Base-by-base conservation (phyloP, 2,797 vertebrate species). In the Sebastes matsubarae region DNA sequence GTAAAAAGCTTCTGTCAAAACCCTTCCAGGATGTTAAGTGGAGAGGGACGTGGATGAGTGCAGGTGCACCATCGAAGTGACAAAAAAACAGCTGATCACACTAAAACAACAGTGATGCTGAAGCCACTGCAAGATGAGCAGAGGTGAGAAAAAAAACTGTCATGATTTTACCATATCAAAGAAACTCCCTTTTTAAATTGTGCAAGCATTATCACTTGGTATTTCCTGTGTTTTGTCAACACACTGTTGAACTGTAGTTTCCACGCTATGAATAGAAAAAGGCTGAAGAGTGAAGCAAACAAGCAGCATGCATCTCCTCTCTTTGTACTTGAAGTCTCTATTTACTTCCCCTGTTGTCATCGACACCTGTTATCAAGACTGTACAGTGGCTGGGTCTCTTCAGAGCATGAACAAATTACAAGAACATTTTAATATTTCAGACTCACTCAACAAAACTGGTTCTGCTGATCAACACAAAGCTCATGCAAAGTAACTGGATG, bases 1-100 rank as follows among this genome's bases (percentile, higher is more conserved):
- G 59, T 65, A 66, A 81, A 65, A 68, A 66, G 71, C 83, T 66
- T 67, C 63, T 67, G 64, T 86, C 60, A 38, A 13, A 88, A 77
- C 42, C 59, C 30, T 52, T 68, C 29, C 12, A 0, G 30, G 69
- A 55, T 75, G 20, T 77, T 46, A 10, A 32, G 36, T 57, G 27
- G 42, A 60, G 61, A 67, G 29, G 16, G 71, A 46, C n/a, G 55
- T 36, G 25, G 61, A 71, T 65, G 52, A 52, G 42, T 68, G 75
- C 25, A 86, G 30, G 71, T 77, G 58, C 1, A 20, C 1, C 54
- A 8, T 42, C 2, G 25, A 30, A 8, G 55, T 54, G 13, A 32
- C 13, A n/a, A n/a, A 54, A 27, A 27, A 55, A 78, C 68, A 84
- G 67, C 60, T 80, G 73, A 84, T 81, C 30, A 16, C 16, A 69